phyloP scores from a whole-genome alignment of 1,140 invertebrate genomes.

The Drosophila asahinai region DNA sequence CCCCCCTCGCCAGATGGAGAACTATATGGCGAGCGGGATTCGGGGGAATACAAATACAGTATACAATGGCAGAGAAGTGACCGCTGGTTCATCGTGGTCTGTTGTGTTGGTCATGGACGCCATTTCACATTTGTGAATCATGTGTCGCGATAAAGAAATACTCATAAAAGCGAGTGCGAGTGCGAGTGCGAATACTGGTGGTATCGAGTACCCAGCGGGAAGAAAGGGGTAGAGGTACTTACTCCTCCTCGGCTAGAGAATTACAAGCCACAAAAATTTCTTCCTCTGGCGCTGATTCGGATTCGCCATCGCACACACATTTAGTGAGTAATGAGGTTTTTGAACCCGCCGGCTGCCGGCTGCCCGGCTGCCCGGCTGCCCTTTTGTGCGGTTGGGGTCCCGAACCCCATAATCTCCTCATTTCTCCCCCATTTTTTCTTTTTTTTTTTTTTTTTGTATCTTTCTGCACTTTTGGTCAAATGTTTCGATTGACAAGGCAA shows the following conservation, averaged over 20 bases:
- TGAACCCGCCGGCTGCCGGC: slow-evolving; percentile 54
- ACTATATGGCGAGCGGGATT: not conserved
- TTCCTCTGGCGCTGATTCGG: slow-evolving; percentile 32
- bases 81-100: slow-evolving; percentile 36
- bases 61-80: slow-evolving; percentile 14
- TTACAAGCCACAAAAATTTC: slow-evolving; percentile 70
- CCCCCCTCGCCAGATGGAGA: slow-evolving; percentile 13
- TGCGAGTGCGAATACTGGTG: slow-evolving; percentile 16
- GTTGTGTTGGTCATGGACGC: slow-evolving; percentile 80
- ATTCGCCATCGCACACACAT: slow-evolving; percentile 36
- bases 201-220: slow-evolving; percentile 8
- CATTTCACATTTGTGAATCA: slow-evolving; percentile 79
- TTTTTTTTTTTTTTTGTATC: not conserved
- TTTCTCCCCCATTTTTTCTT: not conserved
- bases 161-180: slow-evolving; percentile 31
- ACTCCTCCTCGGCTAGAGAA: slow-evolving; percentile 41
- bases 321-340: slow-evolving; percentile 67
- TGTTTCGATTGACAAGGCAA: slow-evolving; percentile 55
- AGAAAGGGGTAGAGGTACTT: not conserved
- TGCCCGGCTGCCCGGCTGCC: slow-evolving; percentile 13
- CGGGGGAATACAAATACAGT: not conserved
- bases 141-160: slow-evolving; percentile 74
- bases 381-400: slow-evolving; percentile 13
- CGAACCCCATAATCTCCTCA: slow-evolving; percentile 31
- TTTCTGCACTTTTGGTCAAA: slow-evolving; percentile 48